These are phyloP conservation scores for Tethea ocularis DNA, from an alignment of 2,888 invertebrate species.

Conservation along the genomic window DNA sequence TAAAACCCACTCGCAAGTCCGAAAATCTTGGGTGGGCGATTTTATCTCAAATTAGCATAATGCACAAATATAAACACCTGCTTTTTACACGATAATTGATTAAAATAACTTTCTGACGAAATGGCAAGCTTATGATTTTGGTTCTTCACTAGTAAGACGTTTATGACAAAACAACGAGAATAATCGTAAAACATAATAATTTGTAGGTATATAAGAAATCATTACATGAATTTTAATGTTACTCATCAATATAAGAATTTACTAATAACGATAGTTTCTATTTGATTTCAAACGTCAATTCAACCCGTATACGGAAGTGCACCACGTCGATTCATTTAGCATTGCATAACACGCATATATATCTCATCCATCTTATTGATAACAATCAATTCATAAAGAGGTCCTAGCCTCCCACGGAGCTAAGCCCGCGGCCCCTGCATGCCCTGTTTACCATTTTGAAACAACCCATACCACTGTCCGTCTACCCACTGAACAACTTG, in stretches of 20 bases:
- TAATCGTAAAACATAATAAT: too few species aligned
- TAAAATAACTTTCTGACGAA: neutral
- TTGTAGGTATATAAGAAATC: too few species aligned
- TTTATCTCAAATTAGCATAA: neutral
- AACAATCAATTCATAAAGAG: constrained; percentile 10
- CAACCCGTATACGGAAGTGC: too few species aligned
- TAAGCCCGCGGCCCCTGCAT: constrained; percentile 3
- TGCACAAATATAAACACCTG: neutral
- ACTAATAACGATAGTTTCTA: too few species aligned
- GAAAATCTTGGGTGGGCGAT: neutral
- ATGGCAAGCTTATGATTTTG: too few species aligned
- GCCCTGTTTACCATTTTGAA: neutral
- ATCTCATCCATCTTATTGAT: constrained; percentile 5
- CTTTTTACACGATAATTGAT: neutral
- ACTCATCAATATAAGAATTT: too few species aligned
- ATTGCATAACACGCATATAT: neutral
- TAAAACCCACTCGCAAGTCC: neutral
- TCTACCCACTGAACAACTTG: neutral
- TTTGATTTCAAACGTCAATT: too few species aligned
- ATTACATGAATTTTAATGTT: too few species aligned
- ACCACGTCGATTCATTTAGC: too few species aligned
- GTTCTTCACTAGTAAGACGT: too few species aligned
- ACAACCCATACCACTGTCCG: neutral
- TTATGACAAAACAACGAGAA: too few species aligned
- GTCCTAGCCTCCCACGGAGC: constrained; percentile 15